Base-by-base conservation (phyloP, 2,797 vertebrate genomes). In the Danio tinwini region DNA sequence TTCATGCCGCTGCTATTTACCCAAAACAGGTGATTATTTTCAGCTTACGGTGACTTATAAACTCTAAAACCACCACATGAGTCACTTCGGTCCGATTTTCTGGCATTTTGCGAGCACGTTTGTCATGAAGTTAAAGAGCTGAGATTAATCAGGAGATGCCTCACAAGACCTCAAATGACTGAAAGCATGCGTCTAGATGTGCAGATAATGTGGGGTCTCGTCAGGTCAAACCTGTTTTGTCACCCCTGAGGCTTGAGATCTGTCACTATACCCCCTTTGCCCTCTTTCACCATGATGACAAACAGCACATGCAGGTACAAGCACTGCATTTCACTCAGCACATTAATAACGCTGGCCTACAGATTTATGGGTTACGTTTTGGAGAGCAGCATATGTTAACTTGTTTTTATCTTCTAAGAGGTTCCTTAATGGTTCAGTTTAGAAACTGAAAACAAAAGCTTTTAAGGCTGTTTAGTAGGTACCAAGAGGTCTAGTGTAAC, bases 211-310 rank as follows among this genome's bases (percentile, higher is more conserved):
- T 73, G 21, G 61, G 87, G 88, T 91, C 91, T 88, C 49, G 88
- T 90, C 80, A 83, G 91, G 90, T 84, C 81, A 17, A 67, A 84
- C 85, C 80, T 85, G 87, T 90, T 88, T 83, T 87, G 84, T 88
- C 88, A 87, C 83, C 80, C 81, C 71, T 3, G 74, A 84, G 63
- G 62, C 76, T 89, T 87, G 53, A 74, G 71, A 72, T 88, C 91
- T 90, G 85, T 92, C 91, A 90, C 67, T 88, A 88, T 75, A 87
- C 87, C 90, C 88, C 89, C 89, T 89, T 91, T 78, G 82, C 84
- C 82, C 63, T 75, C 85, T 83, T 88, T 88, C 85, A 85, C 88
- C 88, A 88, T 89, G 92, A 88, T 86, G 91, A 93, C 87, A 90
- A 91, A 91, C 81, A 80, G 82, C 83, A 74, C 81, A 81, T 77